Evolutionary conservation across 1,140 invertebrate species (phyloP), one percentile per base, ranked within the genome.

Genomic region (Rhyzopertha dominica): DNA sequence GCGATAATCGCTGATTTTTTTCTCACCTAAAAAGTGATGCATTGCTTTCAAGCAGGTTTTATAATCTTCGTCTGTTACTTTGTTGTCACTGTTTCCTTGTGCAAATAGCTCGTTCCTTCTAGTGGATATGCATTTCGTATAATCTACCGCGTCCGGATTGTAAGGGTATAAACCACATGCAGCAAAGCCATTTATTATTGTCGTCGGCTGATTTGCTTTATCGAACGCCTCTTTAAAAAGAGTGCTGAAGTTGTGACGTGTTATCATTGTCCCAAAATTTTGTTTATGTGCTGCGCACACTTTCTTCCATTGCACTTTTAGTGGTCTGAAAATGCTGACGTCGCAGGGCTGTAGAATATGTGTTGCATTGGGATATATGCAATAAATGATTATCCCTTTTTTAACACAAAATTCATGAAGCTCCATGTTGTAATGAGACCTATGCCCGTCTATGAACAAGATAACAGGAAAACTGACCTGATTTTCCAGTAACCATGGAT

Each of bases 401-500:
- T 62, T 25, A 32, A 43, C 34, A 49, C 68, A 71, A 42, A 69
- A 63, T 29, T 57, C 39, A 41, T 59, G 63, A 7, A 67, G 19
- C 23, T 62, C 47, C 22, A 66, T 37, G 2, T 62, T 61, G 19
- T 67, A 46, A 40, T 70, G 68, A 2, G 63, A 63, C 30, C 56
- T 61, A 47, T 71, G 65, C 1, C 69, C 65, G 58, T 71, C 67
- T 8, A 70, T 37, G 29, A 71, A 66, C 5, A 70, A 30, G 5
- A 68, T 44, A 14, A 67, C 42, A 26, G 66, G 65, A 39, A 52
- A 51, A 44, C 49, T 12, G 23, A 67, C 60, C 16, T 60, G 46
- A 14, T 56, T 51, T 30, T 58, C 41, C 24, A 47, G 28, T n/a
- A 67, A 31, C 43, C 53, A 62, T 13, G 57, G 56, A 46, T 62